Conservation (phyloP, 2,888 invertebrate genomes). For the Dasypolia templi region DNA sequence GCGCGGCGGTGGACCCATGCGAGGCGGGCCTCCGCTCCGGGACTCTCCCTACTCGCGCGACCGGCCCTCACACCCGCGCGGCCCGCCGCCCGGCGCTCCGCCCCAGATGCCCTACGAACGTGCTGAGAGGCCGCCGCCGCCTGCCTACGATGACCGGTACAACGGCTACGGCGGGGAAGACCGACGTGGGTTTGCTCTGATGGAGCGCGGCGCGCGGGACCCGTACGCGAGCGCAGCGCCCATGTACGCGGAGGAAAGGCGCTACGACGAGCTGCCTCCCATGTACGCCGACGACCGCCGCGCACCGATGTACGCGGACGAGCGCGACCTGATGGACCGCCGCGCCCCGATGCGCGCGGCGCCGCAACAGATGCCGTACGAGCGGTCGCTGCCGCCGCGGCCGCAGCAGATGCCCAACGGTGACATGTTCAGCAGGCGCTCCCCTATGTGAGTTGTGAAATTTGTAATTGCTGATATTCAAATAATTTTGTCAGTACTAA, state of each 20-base stretch:
- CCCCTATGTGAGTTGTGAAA: constrained; percentile 80
- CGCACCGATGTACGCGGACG: constrained; percentile 82
- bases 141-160: constrained; percentile 85
- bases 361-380: constrained; percentile 80
- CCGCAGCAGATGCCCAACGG: constrained; percentile 83
- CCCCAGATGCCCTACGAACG: constrained; percentile 80
- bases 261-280: constrained; percentile 70
- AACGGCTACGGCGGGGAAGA: constrained; percentile 86
- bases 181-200: constrained; percentile 85
- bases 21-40: constrained; percentile 78
- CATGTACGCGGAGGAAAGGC: constrained; percentile 67
- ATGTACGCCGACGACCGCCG: constrained; percentile 77
- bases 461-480: not conserved
- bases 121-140: constrained; percentile 74
- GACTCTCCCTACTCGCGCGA: constrained; percentile 81
- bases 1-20: constrained; percentile 78
- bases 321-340: constrained; percentile 83
- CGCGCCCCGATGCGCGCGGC: constrained; percentile 74
- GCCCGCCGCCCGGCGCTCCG: constrained; percentile 75
- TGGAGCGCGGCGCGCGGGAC: constrained; percentile 83
- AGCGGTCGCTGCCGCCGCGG: constrained; percentile 80
- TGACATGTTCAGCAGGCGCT: constrained; percentile 88
- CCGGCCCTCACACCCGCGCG: constrained; percentile 78
- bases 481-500: not conserved
- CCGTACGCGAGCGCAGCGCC: constrained; percentile 83